phyloP scores from a whole-genome alignment of 1,140 invertebrate genomes.

The Ericerus pela region DNA sequence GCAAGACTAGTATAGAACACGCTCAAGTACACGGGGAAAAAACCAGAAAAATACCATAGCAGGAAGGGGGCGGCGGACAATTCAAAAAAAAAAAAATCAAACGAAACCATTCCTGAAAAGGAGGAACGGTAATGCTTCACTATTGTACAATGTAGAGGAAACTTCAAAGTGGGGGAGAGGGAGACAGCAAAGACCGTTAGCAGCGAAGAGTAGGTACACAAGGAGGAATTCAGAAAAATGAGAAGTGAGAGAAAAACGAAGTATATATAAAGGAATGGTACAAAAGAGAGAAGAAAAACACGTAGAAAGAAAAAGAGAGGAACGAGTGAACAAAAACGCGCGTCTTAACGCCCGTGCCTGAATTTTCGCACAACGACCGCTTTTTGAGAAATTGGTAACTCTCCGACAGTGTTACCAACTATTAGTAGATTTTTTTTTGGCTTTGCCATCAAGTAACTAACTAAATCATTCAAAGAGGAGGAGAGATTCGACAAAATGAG shows the following conservation, averaged over 20 bases:
- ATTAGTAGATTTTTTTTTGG: too few relatives aligned
- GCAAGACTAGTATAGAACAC: not conserved
- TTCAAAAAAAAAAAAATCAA: not conserved
- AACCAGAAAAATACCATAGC: not conserved
- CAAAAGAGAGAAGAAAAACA: slow-evolving; percentile 9
- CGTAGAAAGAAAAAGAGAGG: slow-evolving; percentile 3
- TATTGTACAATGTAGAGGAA: too few relatives aligned
- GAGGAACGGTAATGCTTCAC: slow-evolving; percentile 4
- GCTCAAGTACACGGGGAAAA: not conserved
- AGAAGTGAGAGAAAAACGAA: not conserved
- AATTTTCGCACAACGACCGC: slow-evolving; percentile 3
- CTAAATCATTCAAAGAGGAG: too few relatives aligned
- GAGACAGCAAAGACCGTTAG: not conserved
- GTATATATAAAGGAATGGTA: not conserved
- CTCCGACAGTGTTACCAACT: slow-evolving; percentile 7
- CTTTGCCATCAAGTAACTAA: too few relatives aligned
- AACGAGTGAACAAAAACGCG: slow-evolving; percentile 7
- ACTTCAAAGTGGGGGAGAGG: not conserved
- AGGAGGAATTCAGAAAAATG: slow-evolving; percentile 4
- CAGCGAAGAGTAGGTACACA: not conserved
- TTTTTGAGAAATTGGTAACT: not conserved
- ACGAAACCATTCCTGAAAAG: slow-evolving; percentile 6
- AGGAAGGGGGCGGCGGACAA: not conserved
- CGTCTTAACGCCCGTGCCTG: slow-evolving; percentile 5
- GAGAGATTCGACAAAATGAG: too few relatives aligned